A percentile compares a stretch with the other conserved stretches of the same genome.
phyloP scores from a whole-genome alignment of 1,140 invertebrate genomes.

The Sycophila sp. region DNA sequence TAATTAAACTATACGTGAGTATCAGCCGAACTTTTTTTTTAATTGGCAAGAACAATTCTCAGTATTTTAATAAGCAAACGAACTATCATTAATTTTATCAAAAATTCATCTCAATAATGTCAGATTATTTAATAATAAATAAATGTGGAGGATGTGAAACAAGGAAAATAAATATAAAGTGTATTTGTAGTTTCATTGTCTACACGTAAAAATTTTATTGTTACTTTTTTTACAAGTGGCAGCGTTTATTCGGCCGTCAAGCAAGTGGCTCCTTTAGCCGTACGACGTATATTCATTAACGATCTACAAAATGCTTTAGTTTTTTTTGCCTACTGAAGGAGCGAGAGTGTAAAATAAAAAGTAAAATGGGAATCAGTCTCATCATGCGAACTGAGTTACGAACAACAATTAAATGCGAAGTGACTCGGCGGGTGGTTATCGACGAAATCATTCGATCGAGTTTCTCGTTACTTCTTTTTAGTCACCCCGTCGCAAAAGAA shows the following conservation, averaged over 20 bases:
- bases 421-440: conserved; percentile 14
- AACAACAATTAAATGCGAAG: conserved; percentile 46
- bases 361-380: conserved; percentile 47
- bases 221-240: conserved; percentile 44
- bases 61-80: neutral
- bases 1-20: neutral
- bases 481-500: conserved; percentile 9
- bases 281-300: conserved; percentile 7
- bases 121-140: neutral
- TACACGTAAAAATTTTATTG: conserved; percentile 47
- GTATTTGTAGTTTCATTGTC: conserved; percentile 18
- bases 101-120: neutral
- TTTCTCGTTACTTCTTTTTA: neutral
- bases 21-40: neutral
- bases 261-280: neutral
- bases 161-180: conserved; percentile 26
- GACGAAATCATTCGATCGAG: conserved; percentile 27
- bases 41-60: neutral
- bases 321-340: conserved; percentile 24
- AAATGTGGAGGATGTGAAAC: neutral
- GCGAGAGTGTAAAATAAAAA: conserved; percentile 34
- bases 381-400: conserved; percentile 51
- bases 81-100: neutral
- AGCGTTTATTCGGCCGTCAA: conserved; percentile 35
- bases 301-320: conserved; percentile 31